Conservation (phyloP, 1,140 invertebrate genomes). For the Aleiodes sp. region DNA sequence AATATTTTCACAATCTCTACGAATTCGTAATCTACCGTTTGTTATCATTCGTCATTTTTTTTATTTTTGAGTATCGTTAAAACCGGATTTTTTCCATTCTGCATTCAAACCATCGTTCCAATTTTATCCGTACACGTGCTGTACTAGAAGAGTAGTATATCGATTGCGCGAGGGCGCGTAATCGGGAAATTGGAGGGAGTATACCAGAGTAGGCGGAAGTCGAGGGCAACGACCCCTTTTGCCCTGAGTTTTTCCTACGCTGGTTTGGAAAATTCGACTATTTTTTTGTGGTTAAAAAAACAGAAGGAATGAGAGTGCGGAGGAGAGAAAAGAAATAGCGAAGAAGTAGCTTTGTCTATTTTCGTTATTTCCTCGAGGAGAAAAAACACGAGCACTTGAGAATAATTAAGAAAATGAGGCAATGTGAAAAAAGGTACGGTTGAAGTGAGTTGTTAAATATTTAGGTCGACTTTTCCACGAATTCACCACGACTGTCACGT, state of each 20-base stretch:
- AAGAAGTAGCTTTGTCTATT: neutral
- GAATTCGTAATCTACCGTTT: neutral
- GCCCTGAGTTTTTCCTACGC: neutral
- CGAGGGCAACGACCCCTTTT: constrained; percentile 24
- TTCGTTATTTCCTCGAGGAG: neutral
- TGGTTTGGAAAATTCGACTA: neutral
- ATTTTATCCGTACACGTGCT: constrained; percentile 25
- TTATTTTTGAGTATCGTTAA: neutral
- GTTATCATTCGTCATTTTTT: neutral
- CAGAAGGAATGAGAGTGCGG: neutral
- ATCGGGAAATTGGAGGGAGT: constrained; percentile 32
- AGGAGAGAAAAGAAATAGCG: neutral
- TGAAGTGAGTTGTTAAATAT: constrained; percentile 29
- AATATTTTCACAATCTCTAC: neutral
- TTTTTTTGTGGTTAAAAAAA: neutral
- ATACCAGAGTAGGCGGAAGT: constrained; percentile 11
- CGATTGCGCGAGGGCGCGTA: constrained; percentile 29
- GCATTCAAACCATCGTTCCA: constrained; percentile 9
- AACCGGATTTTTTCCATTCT: neutral
- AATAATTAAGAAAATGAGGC: constrained; percentile 23
- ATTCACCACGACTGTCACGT: constrained; percentile 32
- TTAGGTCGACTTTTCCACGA: constrained; percentile 35
- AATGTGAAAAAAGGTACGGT: constrained; percentile 14
- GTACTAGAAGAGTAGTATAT: constrained; percentile 21
- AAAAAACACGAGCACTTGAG: constrained; percentile 3